These are phyloP conservation scores for Aspidiotus rigidus DNA, from an alignment of 2,888 invertebrate species.

Conservation along the genomic window DNA sequence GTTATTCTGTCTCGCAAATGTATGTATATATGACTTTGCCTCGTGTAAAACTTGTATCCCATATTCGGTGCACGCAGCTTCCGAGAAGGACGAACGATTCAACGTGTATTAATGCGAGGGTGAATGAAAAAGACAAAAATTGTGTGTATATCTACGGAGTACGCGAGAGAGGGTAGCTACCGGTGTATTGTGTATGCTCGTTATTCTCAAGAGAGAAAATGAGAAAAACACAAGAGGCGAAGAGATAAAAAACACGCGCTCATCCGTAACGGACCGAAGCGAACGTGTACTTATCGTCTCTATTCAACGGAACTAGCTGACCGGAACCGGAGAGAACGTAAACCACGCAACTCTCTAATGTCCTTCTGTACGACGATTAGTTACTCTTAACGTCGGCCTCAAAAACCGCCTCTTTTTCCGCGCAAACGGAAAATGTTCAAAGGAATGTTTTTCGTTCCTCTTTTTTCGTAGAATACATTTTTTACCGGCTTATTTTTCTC, in stretches of 20 bases:
- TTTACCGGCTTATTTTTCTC: too few species aligned
- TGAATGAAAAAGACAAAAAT: too few species aligned
- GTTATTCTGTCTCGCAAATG: too few species aligned
- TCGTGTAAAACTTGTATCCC: too few species aligned
- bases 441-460: too few species aligned
- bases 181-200: neutral
- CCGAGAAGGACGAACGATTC: too few species aligned
- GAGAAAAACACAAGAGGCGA: neutral
- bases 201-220: neutral
- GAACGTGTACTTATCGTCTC: slow-evolving; percentile 2
- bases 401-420: neutral
- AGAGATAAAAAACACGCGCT: neutral
- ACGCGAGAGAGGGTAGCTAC: neutral
- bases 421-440: neutral
- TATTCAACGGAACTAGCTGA: slow-evolving; percentile 17
- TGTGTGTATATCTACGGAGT: neutral
- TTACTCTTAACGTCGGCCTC: neutral
- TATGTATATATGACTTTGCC: too few species aligned
- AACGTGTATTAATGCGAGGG: too few species aligned
- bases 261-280: slow-evolving; percentile 4
- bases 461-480: too few species aligned
- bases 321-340: slow-evolving; percentile 11
- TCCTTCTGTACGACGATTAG: slow-evolving; percentile 6
- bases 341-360: slow-evolving; percentile 17
- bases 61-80: too few species aligned